phyloP scores from a whole-genome alignment of 2,797 vertebrate genomes.

The Furcifer pardalis region DNA sequence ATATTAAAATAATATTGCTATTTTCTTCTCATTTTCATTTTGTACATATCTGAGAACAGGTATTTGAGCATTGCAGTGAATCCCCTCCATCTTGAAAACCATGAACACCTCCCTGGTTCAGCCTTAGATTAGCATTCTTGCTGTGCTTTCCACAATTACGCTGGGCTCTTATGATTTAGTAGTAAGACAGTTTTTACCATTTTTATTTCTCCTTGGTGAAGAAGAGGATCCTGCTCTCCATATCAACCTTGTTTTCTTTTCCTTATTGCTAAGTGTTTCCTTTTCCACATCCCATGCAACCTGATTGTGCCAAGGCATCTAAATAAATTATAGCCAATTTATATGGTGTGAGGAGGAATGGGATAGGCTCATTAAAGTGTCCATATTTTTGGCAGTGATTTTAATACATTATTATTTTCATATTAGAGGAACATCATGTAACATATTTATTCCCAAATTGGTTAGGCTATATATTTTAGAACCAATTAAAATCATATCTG shows the following conservation, averaged over 20 bases:
- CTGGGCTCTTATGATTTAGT: background rate
- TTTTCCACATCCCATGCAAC: constrained; percentile 55
- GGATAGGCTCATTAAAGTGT: constrained; percentile 49
- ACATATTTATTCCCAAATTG: background rate
- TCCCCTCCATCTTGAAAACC: background rate
- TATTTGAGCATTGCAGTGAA: background rate
- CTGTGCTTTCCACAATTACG: background rate
- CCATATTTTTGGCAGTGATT: constrained; percentile 29
- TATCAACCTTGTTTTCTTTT: constrained; percentile 55
- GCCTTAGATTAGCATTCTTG: background rate
- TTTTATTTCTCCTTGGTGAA: background rate
- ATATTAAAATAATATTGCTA: too few species aligned
- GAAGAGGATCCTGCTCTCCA: constrained; percentile 36
- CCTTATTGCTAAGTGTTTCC: constrained; percentile 50
- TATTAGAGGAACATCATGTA: background rate
- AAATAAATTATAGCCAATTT: constrained; percentile 64
- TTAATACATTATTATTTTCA: background rate
- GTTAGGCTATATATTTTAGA: constrained; percentile 1
- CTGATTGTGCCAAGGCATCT: constrained; percentile 52
- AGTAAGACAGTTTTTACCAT: background rate
- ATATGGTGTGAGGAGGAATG: constrained; percentile 56
- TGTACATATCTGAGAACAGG: background rate
- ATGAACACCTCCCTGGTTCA: background rate
- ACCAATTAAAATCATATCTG: background rate
- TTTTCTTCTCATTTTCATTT: background rate